A percentile compares a stretch with the other conserved stretches of the same genome.
phyloP scores from a whole-genome alignment of 2,113 vertebrate species.

The Glaucomys volans region DNA sequence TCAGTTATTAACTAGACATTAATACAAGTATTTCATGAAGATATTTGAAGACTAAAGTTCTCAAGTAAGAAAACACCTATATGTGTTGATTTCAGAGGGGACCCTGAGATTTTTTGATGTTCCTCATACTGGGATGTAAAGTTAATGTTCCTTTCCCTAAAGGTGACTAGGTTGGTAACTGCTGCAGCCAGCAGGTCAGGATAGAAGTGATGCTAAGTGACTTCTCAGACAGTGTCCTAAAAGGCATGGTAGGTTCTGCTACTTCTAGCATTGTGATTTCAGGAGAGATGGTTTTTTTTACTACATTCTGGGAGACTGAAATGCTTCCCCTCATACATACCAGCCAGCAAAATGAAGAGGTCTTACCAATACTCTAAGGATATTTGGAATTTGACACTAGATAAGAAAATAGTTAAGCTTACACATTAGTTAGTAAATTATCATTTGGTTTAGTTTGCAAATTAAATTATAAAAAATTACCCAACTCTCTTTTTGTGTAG shows the following conservation, averaged over 20 bases:
- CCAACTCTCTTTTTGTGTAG: background rate
- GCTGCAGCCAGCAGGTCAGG: background rate
- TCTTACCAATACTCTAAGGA: background rate
- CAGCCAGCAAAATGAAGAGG: background rate
- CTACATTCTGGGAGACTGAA: background rate
- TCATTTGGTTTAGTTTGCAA: background rate
- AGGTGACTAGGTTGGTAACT: background rate
- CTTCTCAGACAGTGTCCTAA: accelerated
- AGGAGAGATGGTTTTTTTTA: background rate
- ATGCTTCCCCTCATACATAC: accelerated
- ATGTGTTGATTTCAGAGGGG: background rate
- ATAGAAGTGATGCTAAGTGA: accelerated
- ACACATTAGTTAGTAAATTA: background rate
- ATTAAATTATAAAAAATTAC: background rate
- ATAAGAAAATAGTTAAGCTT: background rate
- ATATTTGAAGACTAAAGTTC: background rate
- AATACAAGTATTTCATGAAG: background rate
- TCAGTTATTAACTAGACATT: background rate
- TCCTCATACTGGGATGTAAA: background rate
- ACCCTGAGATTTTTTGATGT: background rate
- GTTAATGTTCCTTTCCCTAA: background rate
- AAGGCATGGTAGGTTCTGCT: accelerated
- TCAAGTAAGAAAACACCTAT: background rate
- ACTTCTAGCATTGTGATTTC: background rate
- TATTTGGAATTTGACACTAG: background rate